Evolutionary conservation across 2,888 invertebrate species (phyloP), one percentile per base, ranked within the genome.

Genomic region (Pheosia gnoma): DNA sequence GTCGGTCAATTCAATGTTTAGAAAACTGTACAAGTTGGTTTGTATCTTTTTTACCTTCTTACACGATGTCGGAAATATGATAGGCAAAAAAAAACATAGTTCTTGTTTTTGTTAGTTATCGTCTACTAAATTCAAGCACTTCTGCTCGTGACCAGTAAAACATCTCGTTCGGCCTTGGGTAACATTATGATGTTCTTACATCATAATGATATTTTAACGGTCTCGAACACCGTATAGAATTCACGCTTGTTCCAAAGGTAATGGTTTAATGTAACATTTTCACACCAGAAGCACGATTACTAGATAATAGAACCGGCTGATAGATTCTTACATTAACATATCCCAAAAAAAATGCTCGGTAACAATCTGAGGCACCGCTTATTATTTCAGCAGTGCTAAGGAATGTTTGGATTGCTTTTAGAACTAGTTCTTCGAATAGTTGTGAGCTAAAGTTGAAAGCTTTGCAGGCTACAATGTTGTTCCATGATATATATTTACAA

Each of bases 401-500:
- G 65, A 61, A 57, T 55, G 62, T 64, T 71, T 61, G 10, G 52
- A 56, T 60, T 62, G 59, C 58, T 13, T 62, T 68, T 57, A 37
- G 25, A 65, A 65, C 60, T 36, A 47, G 52, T 66, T 63, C 59
- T 64, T 59, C 51, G 51, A 25, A 25, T 25, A 25, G 25, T 25
- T 25, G 25, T 25, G 25, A 25, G 57, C 58, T 36, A 52, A 55
- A 69, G 25, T 63, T n/a, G 36, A 66, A 0, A 37, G 53, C 10
- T 11, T 38, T 11, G 37, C 37, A 4, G 4, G 4, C 8, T 5
- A 37, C 9, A 9, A 43, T 10, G 10, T 10, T 43, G 9, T 9
- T 9, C 9, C 9, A 43, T 4, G 8, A 9, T 43, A 25, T 9
- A 3, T 4, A 43, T 9, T 8, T 43, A 43, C 43, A 9, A 9